Conservation (phyloP, 2,113 vertebrate species). For the Salvelinus namaycush region DNA sequence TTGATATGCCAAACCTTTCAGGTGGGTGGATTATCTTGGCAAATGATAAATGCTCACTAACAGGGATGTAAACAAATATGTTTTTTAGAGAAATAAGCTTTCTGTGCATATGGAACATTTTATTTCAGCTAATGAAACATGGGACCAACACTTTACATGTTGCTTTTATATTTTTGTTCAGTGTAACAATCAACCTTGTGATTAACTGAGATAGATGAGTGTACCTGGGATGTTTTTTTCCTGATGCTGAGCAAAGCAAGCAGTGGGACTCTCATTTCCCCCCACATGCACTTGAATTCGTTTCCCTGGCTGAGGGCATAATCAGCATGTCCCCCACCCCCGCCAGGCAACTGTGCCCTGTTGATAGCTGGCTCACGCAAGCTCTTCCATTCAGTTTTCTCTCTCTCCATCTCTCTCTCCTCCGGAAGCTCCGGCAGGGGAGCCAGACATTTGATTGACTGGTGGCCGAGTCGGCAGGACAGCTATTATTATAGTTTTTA, state of each 20-base stretch:
- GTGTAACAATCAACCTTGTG: slow-evolving; percentile 61
- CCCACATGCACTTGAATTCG: slow-evolving; percentile 71
- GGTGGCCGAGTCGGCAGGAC: slow-evolving; percentile 73
- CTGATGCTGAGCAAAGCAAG: slow-evolving; percentile 57
- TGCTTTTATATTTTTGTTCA: too few relatives aligned
- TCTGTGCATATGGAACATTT: too few relatives aligned
- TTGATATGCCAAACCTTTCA: too few relatives aligned
- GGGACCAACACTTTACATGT: too few relatives aligned
- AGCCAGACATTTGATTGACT: slow-evolving; percentile 67
- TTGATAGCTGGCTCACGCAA: slow-evolving; percentile 53
- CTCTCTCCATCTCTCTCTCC: slow-evolving; percentile 23
- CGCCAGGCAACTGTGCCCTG: slow-evolving; percentile 56
- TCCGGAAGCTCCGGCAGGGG: slow-evolving; percentile 71
- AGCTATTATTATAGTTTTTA: slow-evolving; percentile 76
- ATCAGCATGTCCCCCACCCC: slow-evolving; percentile 73
- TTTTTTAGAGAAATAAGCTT: too few relatives aligned
- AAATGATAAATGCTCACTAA: too few relatives aligned
- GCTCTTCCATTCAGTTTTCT: neutral
- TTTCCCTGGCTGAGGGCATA: slow-evolving; percentile 70
- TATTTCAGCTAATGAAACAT: too few relatives aligned
- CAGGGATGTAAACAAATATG: too few relatives aligned
- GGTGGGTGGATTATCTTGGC: too few relatives aligned
- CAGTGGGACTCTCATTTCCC: slow-evolving; percentile 68
- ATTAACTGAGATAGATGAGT: slow-evolving; percentile 59
- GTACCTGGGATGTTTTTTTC: slow-evolving; percentile 64